A percentile compares a stretch with the other conserved stretches of the same genome.
Evolutionary conservation across 2,888 invertebrate species (phyloP).

Genomic region (Drosophila merina): DNA sequence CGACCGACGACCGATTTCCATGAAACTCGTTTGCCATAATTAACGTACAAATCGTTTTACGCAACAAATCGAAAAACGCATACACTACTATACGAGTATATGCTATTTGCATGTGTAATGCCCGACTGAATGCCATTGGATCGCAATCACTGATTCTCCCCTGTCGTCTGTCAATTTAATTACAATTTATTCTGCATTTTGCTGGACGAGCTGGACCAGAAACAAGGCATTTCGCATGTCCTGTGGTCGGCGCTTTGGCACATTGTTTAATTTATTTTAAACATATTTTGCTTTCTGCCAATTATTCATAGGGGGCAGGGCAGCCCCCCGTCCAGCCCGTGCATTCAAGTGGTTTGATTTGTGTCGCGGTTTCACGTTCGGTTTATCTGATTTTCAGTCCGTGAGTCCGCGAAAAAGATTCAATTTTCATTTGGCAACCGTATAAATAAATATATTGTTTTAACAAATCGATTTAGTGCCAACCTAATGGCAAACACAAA

Average conservation of each 20-base stretch:
- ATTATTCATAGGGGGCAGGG: constrained; percentile 42
- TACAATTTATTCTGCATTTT: constrained; percentile 67
- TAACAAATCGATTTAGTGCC: constrained; percentile 14
- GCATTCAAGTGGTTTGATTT: constrained; percentile 45
- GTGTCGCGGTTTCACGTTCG: constrained; percentile 46
- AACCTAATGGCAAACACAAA: constrained; percentile 2
- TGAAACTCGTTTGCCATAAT: constrained; percentile 56
- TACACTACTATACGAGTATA: background rate
- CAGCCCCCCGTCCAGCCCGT: constrained; percentile 1
- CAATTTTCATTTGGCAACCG: constrained; percentile 24
- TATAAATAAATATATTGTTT: constrained; percentile 16
- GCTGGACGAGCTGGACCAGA: constrained; percentile 16
- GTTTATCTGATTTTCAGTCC: constrained; percentile 30
- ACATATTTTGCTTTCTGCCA: constrained; percentile 61
- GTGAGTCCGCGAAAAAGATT: constrained; percentile 20
- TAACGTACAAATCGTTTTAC: constrained; percentile 58
- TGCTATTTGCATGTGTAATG: constrained; percentile 8
- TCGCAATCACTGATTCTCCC: constrained; percentile 19
- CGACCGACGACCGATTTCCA: constrained; percentile 10
- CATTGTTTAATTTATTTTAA: constrained; percentile 72
- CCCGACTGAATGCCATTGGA: constrained; percentile 4
- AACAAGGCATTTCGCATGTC: constrained; percentile 48
- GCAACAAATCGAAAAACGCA: constrained; percentile 32
- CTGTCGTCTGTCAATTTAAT: constrained; percentile 69
- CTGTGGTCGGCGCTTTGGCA: constrained; percentile 63